Evolutionary conservation across 2,113 vertebrate genomes (phyloP), one percentile per base, ranked within the genome.

Genomic region (Ramphastos sulfuratus): DNA sequence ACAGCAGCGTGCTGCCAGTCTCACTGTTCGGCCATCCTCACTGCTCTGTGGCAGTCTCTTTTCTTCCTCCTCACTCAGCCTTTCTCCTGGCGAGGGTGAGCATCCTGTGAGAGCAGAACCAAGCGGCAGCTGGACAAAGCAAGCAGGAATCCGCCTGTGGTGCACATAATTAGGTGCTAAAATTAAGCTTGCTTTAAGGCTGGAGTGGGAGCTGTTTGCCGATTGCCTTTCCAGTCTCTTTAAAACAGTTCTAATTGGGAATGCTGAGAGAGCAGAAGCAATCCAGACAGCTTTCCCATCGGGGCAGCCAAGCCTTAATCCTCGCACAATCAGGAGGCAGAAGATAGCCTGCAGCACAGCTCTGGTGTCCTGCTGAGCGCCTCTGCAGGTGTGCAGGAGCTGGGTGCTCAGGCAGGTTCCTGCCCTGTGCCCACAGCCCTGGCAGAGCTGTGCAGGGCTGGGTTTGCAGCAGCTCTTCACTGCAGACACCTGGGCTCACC

Each of bases 281-380:
- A 67, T 48, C 10, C 2, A 75, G 69, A n/a, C 75, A 78, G 79
- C 48, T 66, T 80, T 67, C 85, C 65, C 87, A 87, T 83, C 42
- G 13, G 74, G 82, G 60, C 93, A 94, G 73, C 56, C 89, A 15
- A 76, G 69, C 91, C 39, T 81, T 92, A 90, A 93, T 90, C 76
- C 54, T 58, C 11, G 12, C 77, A 81, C 85, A 94, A 84, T 69
- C 48, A 81, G 69, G 39, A 81, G 25, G 69, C n/a, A 72, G 72
- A 75, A 65, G 90, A 86, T 24, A 55, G 48, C 87, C 89, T 48
- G 94, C 85, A 95, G 94, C 89, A 81, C 2, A 4, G 54, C 48
- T 54, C 6, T 5, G 37, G 76, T 74, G 92, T 84, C 61, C 95
- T 0, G 1, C 64, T 30, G 6, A 95, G 72, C 71, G 76, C 65